Percentiles rank a stretch among this genome's conserved stretches.
Evolutionary conservation across 2,797 vertebrate genomes (phyloP).

Genomic region (Ctenochaetus hawaiiensis): DNA sequence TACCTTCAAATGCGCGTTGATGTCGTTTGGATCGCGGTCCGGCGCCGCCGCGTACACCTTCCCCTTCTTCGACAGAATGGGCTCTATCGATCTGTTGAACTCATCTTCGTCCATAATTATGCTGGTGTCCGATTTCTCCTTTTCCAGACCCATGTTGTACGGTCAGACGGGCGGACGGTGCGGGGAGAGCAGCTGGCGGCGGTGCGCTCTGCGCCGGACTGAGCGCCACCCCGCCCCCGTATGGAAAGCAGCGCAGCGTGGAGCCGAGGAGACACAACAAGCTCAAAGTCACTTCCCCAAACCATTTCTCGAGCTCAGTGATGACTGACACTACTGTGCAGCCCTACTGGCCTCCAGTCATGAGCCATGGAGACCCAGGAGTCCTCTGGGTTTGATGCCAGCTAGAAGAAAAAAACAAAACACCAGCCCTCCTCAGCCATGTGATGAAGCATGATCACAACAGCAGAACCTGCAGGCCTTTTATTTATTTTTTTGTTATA

Average conservation of each 20-base stretch:
- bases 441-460: conserved; percentile 12
- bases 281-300: conserved; percentile 45
- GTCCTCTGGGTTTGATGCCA: neutral
- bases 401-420: too few species aligned
- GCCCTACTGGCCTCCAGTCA: neutral
- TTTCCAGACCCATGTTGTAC: conserved; percentile 90
- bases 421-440: conserved; percentile 10
- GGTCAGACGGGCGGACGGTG: conserved; percentile 5
- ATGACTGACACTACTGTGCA: conserved; percentile 54
- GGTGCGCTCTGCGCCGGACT: conserved; percentile 53
- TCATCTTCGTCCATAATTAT: conserved; percentile 89
- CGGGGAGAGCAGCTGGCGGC: conserved; percentile 44
- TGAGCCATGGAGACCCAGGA: neutral
- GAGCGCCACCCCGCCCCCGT: conserved; percentile 75
- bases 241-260: conserved; percentile 59
- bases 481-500: neutral
- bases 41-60: conserved; percentile 64
- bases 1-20: conserved; percentile 92
- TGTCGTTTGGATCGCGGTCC: conserved; percentile 87
- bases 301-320: conserved; percentile 4
- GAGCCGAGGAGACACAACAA: conserved; percentile 58
- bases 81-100: conserved; percentile 83
- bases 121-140: conserved; percentile 88
- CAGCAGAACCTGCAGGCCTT: neutral
- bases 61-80: conserved; percentile 82